These are phyloP conservation scores for Ips typographus DNA, from an alignment of 1,140 invertebrate genomes.

Conservation along the genomic window DNA sequence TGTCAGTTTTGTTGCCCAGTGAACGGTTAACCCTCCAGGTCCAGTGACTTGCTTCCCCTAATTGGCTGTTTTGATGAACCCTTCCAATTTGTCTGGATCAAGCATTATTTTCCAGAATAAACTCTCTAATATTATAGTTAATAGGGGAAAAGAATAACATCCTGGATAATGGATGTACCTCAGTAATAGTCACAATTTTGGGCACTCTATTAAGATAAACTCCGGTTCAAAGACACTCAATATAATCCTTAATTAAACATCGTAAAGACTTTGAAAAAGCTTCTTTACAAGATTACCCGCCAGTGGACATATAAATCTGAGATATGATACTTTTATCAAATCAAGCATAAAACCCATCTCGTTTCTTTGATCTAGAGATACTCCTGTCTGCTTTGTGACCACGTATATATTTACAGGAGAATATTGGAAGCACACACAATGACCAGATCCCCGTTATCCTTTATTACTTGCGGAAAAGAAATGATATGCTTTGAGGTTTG, in stretches of 20 bases:
- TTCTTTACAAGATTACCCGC: constrained; percentile 12
- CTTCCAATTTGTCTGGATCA: constrained; percentile 37
- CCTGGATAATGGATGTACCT: no score
- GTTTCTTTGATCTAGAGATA: constrained; percentile 30
- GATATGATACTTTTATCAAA: constrained; percentile 23
- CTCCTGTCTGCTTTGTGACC: constrained; percentile 16
- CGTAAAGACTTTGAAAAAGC: not conserved
- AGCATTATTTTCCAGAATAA: constrained; percentile 35
- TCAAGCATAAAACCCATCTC: constrained; percentile 30
- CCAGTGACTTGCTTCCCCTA: constrained; percentile 27
- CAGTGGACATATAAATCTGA: constrained; percentile 21
- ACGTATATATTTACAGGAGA: constrained; percentile 13
- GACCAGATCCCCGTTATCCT: constrained; percentile 21
- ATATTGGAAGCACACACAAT: constrained; percentile 19
- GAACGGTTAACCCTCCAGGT: constrained; percentile 21
- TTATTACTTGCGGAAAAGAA: constrained; percentile 25
- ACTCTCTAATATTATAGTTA: constrained; percentile 17
- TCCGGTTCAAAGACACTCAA: constrained; percentile 13
- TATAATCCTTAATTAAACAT: constrained; percentile 20
- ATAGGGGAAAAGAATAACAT: constrained; percentile 11
- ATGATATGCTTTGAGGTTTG: constrained; percentile 22
- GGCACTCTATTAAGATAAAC: not conserved
- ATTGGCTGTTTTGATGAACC: constrained; percentile 33
- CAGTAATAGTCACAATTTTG: no score
- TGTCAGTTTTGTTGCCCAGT: constrained; percentile 34